Percentiles rank a stretch among this genome's conserved stretches.
phyloP scores from a whole-genome alignment of 2,888 invertebrate genomes.

The Ormyrus labotus region DNA sequence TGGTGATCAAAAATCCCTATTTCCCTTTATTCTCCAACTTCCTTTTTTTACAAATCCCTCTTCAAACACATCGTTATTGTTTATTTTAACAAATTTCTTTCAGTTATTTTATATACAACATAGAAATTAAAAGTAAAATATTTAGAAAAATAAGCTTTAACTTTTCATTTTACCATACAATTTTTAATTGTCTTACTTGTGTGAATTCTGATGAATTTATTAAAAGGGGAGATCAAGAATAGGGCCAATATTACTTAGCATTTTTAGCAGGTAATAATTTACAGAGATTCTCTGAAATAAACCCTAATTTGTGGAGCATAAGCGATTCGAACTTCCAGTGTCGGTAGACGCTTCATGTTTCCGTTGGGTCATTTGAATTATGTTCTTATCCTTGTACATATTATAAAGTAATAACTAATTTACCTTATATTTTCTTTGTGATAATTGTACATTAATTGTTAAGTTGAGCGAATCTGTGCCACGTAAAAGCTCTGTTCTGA shows the following conservation, averaged over 20 bases:
- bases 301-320: constrained; percentile 20
- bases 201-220: constrained; percentile 21
- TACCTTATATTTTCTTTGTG: constrained; percentile 58
- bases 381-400: constrained; percentile 50
- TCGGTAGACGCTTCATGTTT: constrained; percentile 24
- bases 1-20: constrained; percentile 56
- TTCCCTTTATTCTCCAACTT: constrained; percentile 13
- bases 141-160: constrained; percentile 28
- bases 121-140: constrained; percentile 46
- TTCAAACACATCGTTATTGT: constrained; percentile 36
- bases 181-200: constrained; percentile 27
- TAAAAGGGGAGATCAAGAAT: constrained; percentile 19
- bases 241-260: constrained; percentile 51
- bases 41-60: constrained; percentile 40
- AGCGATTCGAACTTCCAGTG: constrained; percentile 27
- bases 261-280: constrained; percentile 36
- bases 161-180: constrained; percentile 29
- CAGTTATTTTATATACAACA: constrained; percentile 22
- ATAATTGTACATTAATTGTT: constrained; percentile 63
- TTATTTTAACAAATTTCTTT: constrained; percentile 30
- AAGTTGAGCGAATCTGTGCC: constrained; percentile 66
- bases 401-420: constrained; percentile 21
- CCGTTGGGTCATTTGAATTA: constrained; percentile 33
- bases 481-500: constrained; percentile 49
- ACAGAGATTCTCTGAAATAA: constrained; percentile 25